Percentiles rank a stretch among this genome's conserved stretches.
Evolutionary conservation across 2,888 invertebrate species (phyloP).

Genomic region (Dasysyrphus tricinctus): DNA sequence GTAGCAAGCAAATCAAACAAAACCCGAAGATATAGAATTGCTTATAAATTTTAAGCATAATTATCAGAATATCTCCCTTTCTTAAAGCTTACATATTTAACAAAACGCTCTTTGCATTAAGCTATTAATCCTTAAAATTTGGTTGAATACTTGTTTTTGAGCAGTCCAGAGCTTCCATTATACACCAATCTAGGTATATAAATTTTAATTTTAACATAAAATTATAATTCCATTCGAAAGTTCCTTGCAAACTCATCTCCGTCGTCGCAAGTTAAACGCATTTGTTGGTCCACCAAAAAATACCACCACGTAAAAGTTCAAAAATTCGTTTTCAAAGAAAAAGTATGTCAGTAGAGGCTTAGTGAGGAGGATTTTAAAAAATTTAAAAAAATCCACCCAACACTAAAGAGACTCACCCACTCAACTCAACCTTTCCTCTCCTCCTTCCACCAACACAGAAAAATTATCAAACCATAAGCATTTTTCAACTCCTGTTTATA

Average conservation of each 20-base stretch:
- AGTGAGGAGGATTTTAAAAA: neutral
- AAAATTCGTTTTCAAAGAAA: constrained; percentile 31
- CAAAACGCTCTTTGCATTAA: neutral
- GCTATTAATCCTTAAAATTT: neutral
- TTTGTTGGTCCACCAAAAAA: constrained; percentile 30
- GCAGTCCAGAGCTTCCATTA: neutral
- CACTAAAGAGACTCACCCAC: neutral
- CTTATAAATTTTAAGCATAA: neutral
- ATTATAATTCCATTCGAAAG: neutral
- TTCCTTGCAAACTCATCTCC: constrained; percentile 6
- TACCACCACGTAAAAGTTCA: constrained; percentile 5
- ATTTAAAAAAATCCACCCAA: neutral
- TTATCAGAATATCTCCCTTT: neutral
- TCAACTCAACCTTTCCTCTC: constrained; percentile 26
- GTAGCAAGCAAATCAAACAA: neutral
- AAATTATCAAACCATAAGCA: constrained; percentile 58
- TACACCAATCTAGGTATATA: neutral
- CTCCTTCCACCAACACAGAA: neutral
- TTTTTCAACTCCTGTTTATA: constrained; percentile 19
- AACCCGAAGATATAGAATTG: neutral
- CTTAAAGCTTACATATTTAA: neutral
- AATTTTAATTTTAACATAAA: neutral
- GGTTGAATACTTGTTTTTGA: neutral
- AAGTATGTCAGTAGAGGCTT: constrained; percentile 60
- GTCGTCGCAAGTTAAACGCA: constrained; percentile 21